These are phyloP conservation scores for Matsumyia berberina DNA, from an alignment of 2,888 invertebrate species.

Conservation along the genomic window DNA sequence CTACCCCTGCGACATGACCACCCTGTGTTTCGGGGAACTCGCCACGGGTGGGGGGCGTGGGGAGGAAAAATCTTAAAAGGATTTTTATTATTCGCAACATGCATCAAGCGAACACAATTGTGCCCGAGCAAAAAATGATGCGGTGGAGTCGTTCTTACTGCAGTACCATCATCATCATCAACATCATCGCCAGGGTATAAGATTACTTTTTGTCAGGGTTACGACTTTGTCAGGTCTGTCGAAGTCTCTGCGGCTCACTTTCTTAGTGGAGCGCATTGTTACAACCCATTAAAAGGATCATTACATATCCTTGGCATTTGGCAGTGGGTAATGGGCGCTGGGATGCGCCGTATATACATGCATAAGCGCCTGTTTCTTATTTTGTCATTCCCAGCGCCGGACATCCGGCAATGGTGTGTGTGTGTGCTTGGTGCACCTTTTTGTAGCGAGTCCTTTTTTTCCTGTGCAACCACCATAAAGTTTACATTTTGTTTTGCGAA, in stretches of 20 bases:
- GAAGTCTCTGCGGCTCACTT: no score
- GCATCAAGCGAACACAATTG: slow-evolving; percentile 67
- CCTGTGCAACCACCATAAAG: slow-evolving; percentile 74
- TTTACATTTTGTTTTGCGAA: slow-evolving; percentile 68
- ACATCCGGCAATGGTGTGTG: slow-evolving; percentile 60
- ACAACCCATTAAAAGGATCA: slow-evolving; percentile 76
- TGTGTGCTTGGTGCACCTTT: slow-evolving; percentile 32
- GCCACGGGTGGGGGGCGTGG: background rate
- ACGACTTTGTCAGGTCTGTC: slow-evolving; percentile 52
- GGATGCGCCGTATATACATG: no score
- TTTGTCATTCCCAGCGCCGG: slow-evolving; percentile 62
- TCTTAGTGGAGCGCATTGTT: slow-evolving; percentile 73
- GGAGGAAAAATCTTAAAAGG: slow-evolving; percentile 79
- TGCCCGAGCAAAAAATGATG: slow-evolving; percentile 22
- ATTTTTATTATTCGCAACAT: slow-evolving; percentile 79
- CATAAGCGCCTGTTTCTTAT: slow-evolving; percentile 58
- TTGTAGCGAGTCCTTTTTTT: slow-evolving; percentile 6
- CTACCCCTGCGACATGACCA: slow-evolving; percentile 46
- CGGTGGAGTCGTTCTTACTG: slow-evolving; percentile 25
- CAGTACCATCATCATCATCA: slow-evolving; percentile 60
- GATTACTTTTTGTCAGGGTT: slow-evolving; percentile 76
- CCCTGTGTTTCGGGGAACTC: slow-evolving; percentile 24
- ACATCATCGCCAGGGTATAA: slow-evolving; percentile 58
- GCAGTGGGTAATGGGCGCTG: slow-evolving; percentile 70
- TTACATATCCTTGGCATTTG: slow-evolving; percentile 75